phyloP scores from a whole-genome alignment of 2,888 invertebrate genomes.

The Tridacna gigas region DNA sequence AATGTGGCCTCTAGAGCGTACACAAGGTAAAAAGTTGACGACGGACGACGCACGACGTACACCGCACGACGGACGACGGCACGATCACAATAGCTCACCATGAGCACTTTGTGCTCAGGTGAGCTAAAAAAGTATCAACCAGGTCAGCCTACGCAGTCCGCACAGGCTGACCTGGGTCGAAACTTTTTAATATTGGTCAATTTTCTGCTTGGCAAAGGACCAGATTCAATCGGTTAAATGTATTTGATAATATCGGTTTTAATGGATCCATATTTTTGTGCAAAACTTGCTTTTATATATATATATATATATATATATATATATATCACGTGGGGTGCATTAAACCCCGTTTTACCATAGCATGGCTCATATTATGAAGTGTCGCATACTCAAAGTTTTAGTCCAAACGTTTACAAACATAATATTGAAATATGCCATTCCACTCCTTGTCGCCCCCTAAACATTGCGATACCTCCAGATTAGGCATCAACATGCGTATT shows the following conservation, averaged over 20 bases:
- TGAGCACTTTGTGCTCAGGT: background rate
- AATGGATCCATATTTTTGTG: too few relatives aligned
- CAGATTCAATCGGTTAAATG: too few relatives aligned
- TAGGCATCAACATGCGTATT: conserved; percentile 60
- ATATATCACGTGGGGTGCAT: too few relatives aligned
- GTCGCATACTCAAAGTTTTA: background rate
- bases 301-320: too few relatives aligned
- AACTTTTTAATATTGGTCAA: too few relatives aligned
- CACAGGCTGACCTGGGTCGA: too few relatives aligned
- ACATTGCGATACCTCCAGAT: conserved; percentile 61
- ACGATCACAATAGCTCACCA: background rate
- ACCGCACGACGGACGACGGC: background rate
- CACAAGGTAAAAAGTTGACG: background rate
- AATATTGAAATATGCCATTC: conserved; percentile 72
- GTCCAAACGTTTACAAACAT: conserved; percentile 60
- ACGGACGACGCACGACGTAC: background rate
- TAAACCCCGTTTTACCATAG: too few relatives aligned
- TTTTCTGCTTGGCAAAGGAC: too few relatives aligned
- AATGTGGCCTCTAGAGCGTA: background rate
- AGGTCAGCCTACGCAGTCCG: too few relatives aligned
- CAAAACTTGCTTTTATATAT: too few relatives aligned
- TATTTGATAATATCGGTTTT: too few relatives aligned
- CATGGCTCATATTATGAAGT: too few relatives aligned
- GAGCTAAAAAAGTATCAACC: background rate
- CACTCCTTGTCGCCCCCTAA: conserved; percentile 68